A percentile compares a stretch with the other conserved stretches of the same genome.
Conservation (phyloP, 2,888 invertebrate species). For the Rhagonycha lutea region DNA sequence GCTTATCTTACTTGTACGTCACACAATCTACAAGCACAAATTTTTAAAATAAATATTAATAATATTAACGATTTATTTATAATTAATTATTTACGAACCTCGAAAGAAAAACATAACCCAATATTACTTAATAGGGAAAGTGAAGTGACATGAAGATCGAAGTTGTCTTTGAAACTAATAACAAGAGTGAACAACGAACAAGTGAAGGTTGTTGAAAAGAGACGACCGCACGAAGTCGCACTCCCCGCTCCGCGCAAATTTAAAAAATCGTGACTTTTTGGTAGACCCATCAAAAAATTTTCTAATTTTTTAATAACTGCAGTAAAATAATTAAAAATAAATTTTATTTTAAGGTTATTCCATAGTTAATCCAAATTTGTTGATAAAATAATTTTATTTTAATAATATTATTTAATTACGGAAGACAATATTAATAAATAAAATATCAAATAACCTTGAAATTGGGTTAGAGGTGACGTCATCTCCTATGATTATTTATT, state of each 20-base stretch:
- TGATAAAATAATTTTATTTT: no score
- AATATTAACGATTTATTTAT: neutral
- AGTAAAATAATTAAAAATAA: neutral
- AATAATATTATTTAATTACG: no score
- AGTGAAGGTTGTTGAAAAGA: neutral
- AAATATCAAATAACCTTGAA: neutral
- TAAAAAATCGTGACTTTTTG: neutral
- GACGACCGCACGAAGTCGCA: neutral
- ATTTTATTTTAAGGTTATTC: no score
- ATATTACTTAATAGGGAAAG: neutral
- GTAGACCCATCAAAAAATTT: neutral
- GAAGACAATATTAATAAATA: no score
- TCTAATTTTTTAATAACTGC: neutral
- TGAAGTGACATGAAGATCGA: neutral
- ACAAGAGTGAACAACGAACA: neutral
- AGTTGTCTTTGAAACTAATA: neutral
- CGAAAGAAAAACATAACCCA: neutral
- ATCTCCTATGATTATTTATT: no score
- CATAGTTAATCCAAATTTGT: no score
- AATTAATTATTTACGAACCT: neutral
- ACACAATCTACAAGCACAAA: neutral
- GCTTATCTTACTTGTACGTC: neutral
- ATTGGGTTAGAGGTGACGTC: no score
- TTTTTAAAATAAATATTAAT: neutral
- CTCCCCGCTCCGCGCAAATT: neutral